Evolutionary conservation across 2,113 vertebrate species (phyloP).

Genomic region (Thryonomys swinderianus): DNA sequence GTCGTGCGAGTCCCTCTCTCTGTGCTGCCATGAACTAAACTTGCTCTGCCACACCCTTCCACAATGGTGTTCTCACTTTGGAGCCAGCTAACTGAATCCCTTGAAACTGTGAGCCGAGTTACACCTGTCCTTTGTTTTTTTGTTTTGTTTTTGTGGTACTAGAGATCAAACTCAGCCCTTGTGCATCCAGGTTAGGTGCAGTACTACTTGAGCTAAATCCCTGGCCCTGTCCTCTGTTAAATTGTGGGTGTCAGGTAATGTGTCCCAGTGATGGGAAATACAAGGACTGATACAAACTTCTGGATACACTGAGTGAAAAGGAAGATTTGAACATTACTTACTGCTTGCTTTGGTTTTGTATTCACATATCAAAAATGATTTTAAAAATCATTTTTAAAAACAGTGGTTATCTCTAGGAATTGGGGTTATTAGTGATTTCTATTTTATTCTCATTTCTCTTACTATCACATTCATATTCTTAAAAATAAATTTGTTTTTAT

Average conservation of each 20-base stretch:
- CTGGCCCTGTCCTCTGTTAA: neutral
- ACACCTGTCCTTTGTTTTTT: neutral
- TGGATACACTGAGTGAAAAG: neutral
- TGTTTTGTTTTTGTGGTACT: too few relatives aligned
- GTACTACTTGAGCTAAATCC: too few relatives aligned
- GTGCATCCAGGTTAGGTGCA: too few relatives aligned
- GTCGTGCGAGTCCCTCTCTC: neutral
- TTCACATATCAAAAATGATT: neutral
- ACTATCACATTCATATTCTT: neutral
- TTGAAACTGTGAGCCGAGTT: neutral
- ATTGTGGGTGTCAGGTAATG: neutral
- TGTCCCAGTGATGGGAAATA: neutral
- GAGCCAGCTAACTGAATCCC: neutral
- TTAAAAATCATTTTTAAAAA: neutral
- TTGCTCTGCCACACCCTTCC: neutral
- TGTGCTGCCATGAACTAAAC: neutral
- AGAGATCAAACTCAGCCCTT: too few relatives aligned
- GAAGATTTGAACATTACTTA: neutral
- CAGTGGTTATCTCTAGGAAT: neutral
- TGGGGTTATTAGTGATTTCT: neutral
- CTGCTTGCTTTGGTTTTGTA: neutral
- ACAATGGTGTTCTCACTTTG: too few relatives aligned
- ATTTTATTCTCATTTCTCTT: conserved; percentile 32
- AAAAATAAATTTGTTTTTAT: neutral
- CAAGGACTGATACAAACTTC: neutral